Base-by-base conservation (phyloP, 2,888 invertebrate genomes). In the Cheilosia impressa region DNA sequence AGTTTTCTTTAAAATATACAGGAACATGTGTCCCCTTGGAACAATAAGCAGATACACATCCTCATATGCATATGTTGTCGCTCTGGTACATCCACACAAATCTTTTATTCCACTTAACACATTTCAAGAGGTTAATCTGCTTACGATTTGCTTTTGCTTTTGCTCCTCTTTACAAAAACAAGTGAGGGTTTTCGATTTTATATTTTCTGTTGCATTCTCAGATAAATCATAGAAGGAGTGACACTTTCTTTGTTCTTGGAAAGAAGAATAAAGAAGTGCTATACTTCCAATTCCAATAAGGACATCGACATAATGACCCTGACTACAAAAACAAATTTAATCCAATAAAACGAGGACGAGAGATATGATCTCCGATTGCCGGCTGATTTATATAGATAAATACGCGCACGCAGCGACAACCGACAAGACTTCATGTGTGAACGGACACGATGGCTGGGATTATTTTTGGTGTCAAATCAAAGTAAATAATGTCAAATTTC, bases 111-210 rank as follows among this genome's bases (percentile, higher is more conserved):
- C 75, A 71, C 71, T 80, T 85, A 85, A 80, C 84, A 85, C 84
- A 76, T 80, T 80, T 85, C 75, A 66, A 85, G 80, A 80, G 84
- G 80, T 80, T 85, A 80, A 85, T 80, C 84, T 76, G 76, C 75
- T 85, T 76, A 80, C 57, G 63, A 73, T 63, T 63, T 63, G 68
- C 45, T 41, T 63, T 63, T 63, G 68, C 45, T 41, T 57, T 58
- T 58, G 27, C 58, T 72, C 31, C 62, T 65, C 53, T 55, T 47
- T 22, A 4, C 22, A 45, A 31, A 9, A 57, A 15, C 41, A 60
- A 34, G 13, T 50, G 60, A 71, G 38, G 38, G 41, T 68, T 57
- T 68, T 27, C 15, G 24, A 43, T 53, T 63, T 55, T 31, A 57
- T 73, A 57, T 73, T 73, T 62, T 38, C 19, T 60, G 9, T 41